Base-by-base conservation (phyloP, 2,113 vertebrate genomes). In the Acanthochromis polyacanthus region DNA sequence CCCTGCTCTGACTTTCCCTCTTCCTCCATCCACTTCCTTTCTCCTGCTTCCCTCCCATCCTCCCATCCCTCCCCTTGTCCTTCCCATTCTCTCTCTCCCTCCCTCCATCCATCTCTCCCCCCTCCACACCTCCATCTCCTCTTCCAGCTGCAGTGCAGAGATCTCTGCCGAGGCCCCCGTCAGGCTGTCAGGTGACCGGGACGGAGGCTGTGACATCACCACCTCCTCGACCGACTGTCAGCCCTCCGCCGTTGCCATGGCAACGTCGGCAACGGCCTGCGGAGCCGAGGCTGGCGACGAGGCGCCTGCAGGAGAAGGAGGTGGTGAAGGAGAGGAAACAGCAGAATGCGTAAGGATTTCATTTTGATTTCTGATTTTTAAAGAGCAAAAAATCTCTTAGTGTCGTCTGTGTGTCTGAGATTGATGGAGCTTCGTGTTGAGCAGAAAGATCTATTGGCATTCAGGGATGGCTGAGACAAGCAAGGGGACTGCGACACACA, bases 61-160 rank as follows among this genome's bases (percentile, higher is more conserved):
- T 30, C 15, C n/a, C 32, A 30, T 60, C 51, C 32, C 45, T 38
- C 58, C 28, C 38, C 36, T 28, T 63, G 38, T 20, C 15, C 5
- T 30, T 16, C 25, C 19, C 50, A 12, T 19, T 43, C 48, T n/a
- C 30, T 17, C 28, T 20, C 17, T 32, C 25, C n/a, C 17, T 10
- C 28, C 32, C 19, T 10, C 38, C 22, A 64, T 36, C 40, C 32
- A 9, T 36, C 32, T 36, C 7, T 4, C 57, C 32, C 58, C 53
- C 67, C 32, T 52, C 43, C 58, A 25, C 25, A 25, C 25, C 25
- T 25, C 25, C 25, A 25, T 48, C 57, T 63, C 71, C 25, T 56
- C 75, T 69, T 58, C 88, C 94, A 97, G 96, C 94, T 97, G 96
- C 95, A 97, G 95, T 95, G 95, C 95, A 86, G 96, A 96, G 84